Evolutionary conservation across 2,797 vertebrate genomes (phyloP).

Genomic region (Megalops cyprinoides): DNA sequence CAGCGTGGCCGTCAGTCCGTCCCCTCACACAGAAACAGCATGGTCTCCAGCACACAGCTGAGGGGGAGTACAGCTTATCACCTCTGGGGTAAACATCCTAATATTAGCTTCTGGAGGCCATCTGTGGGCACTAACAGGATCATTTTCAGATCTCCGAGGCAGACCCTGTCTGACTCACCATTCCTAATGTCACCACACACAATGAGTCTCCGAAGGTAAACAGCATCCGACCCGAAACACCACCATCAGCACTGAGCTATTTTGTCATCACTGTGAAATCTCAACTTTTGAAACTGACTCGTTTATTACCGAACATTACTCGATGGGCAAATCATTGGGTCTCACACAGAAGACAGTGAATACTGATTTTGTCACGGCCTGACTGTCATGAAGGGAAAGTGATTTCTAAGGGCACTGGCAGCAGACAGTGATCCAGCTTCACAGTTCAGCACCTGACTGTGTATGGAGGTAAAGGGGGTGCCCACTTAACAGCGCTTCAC

Average conservation of each 20-base stretch:
- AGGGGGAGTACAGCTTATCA: too few relatives aligned
- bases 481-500: background rate
- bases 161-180: too few relatives aligned
- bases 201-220: too few relatives aligned
- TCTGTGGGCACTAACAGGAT: too few relatives aligned
- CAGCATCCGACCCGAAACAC: background rate
- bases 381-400: constrained; percentile 17
- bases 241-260: constrained; percentile 9
- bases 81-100: too few relatives aligned
- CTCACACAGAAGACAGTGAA: background rate
- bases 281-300: background rate
- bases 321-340: background rate
- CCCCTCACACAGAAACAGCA: too few relatives aligned
- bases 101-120: too few relatives aligned
- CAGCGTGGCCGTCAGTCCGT: too few relatives aligned
- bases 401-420: constrained; percentile 11
- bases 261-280: background rate
- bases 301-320: background rate
- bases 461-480: too few relatives aligned
- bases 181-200: too few relatives aligned
- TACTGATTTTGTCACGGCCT: constrained; percentile 16
- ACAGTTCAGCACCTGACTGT: background rate
- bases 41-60: too few relatives aligned
- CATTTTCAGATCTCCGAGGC: too few relatives aligned
- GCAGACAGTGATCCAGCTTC: constrained; percentile 17